These are phyloP conservation scores for Crenuchus spilurus DNA, from an alignment of 2,797 vertebrate genomes.

Conservation along the genomic window DNA sequence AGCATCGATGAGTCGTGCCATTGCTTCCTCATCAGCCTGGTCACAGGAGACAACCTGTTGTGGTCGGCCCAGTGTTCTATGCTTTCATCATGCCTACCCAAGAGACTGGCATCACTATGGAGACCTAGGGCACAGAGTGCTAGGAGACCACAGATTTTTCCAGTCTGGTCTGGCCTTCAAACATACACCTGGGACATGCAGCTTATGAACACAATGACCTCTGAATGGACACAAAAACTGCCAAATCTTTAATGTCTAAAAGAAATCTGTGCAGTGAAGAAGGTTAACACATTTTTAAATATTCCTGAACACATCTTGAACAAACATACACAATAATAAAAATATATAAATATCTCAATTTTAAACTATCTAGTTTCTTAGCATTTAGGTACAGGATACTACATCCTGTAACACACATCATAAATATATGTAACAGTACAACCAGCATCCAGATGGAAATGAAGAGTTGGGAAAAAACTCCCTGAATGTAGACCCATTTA, in stretches of 20 bases:
- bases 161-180: conserved; percentile 13
- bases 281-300: too few species aligned
- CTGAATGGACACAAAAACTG: neutral
- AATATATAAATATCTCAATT: too few species aligned
- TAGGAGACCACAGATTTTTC: conserved; percentile 7
- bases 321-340: too few species aligned
- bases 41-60: conserved; percentile 41
- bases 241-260: neutral
- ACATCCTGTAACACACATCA: too few species aligned
- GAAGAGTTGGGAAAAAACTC: too few species aligned
- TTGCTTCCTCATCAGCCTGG: conserved; percentile 1
- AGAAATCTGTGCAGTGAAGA: neutral
- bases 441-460: too few species aligned
- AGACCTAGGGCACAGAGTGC: conserved; percentile 23
- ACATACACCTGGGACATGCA: conserved; percentile 36
- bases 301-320: too few species aligned
- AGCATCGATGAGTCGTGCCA: neutral
- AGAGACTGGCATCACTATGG: conserved; percentile 55
- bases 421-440: too few species aligned
- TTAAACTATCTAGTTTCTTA: too few species aligned
- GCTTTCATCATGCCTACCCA: conserved; percentile 31
- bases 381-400: too few species aligned
- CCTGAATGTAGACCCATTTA: too few species aligned
- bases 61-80: conserved; percentile 2
- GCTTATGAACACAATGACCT: neutral